Evolutionary conservation across 2,797 vertebrate species (phyloP), one percentile per base, ranked within the genome.

Genomic region (Morelia viridis): DNA sequence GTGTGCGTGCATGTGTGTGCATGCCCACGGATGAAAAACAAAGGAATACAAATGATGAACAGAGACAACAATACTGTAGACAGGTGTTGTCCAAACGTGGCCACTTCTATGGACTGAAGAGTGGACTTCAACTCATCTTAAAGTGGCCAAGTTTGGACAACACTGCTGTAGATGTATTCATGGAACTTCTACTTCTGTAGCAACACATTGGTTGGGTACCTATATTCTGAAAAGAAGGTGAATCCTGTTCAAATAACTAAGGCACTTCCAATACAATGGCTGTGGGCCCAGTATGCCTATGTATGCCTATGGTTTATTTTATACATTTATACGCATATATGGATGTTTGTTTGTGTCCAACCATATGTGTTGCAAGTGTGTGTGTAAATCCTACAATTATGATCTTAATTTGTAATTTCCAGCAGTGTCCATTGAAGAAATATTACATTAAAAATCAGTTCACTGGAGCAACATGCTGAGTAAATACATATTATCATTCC

Each of bases 141-240:
- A 35, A 35, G 35, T 35, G 35, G 35, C 35, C 35, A 35, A 35
- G 35, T 35, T 35, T 35, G 35, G 35, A 35, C 35, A 35, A 35
- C 35, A 35, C 35, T 89, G 93, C 35, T 89, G 93, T 87, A 92
- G 95, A 94, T 92, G 96, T 91, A 17, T 95, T 93, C 1, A 0
- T 89, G 91, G 93, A 92, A 90, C 24, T 91, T 91, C 94, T 87
- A 90, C 24, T 92, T 91, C 94, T 87, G 68, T 94, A 94, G 92
- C 94, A 96, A 96, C 93, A 95, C 96, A 97, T 97, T 95, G 95
- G 96, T 96, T 93, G 92, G 96, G 96, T 94, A 96, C 92, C 96
- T 80, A 89, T 92, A 85, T 95, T 97, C 96, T 96, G 96, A 97
- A 95, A 97, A 95, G 95, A 94, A 96, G 94, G 94, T 96, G 95